These are phyloP conservation scores for Myiozetetes cayanensis DNA, from an alignment of 2,113 vertebrate genomes.

Conservation along the genomic window DNA sequence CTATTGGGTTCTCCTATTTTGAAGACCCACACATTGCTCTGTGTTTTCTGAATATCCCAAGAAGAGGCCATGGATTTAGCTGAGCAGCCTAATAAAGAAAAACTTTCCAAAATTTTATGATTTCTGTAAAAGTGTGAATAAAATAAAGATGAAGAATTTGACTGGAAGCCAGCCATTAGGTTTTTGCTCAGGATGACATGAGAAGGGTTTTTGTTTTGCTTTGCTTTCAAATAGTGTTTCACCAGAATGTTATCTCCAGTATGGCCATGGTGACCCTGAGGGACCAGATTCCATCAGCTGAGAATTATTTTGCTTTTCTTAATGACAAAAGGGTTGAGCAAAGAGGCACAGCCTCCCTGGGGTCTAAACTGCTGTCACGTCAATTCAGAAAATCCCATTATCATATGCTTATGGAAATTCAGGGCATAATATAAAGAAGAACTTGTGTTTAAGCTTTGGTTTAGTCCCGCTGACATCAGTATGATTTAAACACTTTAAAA, in stretches of 20 bases:
- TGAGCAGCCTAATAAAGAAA: background rate
- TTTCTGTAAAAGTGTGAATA: background rate
- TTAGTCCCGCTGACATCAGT: background rate
- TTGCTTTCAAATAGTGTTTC: background rate
- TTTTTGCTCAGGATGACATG: background rate
- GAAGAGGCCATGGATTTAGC: background rate
- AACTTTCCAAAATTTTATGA: background rate
- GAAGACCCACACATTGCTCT: accelerated
- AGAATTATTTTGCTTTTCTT: background rate
- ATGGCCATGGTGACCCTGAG: background rate
- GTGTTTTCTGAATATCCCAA: background rate
- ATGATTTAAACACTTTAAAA: background rate
- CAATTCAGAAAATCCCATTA: background rate
- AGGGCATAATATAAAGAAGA: background rate
- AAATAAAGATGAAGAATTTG: background rate
- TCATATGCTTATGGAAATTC: background rate
- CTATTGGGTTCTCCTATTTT: background rate
- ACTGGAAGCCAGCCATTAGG: background rate
- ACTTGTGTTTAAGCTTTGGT: background rate
- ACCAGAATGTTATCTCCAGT: background rate
- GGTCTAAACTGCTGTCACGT: background rate
- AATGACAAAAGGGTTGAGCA: background rate
- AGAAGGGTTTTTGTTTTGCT: background rate
- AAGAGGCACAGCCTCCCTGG: background rate
- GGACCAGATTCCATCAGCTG: background rate